phyloP scores from a whole-genome alignment of 1,140 invertebrate genomes.

The Drosophila setifemur region DNA sequence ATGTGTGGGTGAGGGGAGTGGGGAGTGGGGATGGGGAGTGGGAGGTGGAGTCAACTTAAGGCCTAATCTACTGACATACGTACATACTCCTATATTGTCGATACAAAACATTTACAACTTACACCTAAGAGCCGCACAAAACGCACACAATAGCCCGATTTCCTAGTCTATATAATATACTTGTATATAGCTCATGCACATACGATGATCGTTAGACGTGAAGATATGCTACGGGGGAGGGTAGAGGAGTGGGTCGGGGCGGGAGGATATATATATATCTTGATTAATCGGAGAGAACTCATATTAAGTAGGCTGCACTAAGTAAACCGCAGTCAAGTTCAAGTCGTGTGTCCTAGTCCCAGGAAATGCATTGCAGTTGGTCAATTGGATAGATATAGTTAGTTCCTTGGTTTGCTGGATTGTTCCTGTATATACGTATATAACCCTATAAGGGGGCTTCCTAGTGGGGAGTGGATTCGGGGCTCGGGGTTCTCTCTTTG shows the following conservation, averaged over 20 bases:
- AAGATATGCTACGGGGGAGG: conserved; percentile 42
- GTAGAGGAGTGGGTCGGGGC: not conserved
- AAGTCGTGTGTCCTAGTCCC: conserved; percentile 1
- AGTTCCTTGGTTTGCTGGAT: conserved; percentile 41
- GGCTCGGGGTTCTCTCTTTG: conserved; percentile 10
- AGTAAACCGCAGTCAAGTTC: conserved; percentile 19
- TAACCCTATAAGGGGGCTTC: not conserved
- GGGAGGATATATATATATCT: conserved; percentile 17
- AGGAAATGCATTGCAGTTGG: conserved; percentile 59
- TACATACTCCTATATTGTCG: conserved; percentile 35
- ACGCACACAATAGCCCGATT: conserved; percentile 13
- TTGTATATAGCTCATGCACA: conserved; percentile 5
- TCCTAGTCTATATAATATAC: conserved; percentile 13
- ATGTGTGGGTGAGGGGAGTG: not conserved
- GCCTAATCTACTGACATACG: conserved; percentile 7
- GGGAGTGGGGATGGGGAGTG: not conserved
- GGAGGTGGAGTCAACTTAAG: not conserved
- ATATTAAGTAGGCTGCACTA: conserved; percentile 13
- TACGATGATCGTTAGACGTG: conserved; percentile 45
- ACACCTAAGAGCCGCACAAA: conserved; percentile 5
- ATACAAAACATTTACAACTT: conserved; percentile 43
- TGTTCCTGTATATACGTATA: conserved; percentile 7
- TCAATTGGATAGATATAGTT: conserved; percentile 28
- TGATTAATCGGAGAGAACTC: too few relatives aligned
- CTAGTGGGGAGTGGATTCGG: not conserved